Base-by-base conservation (phyloP, 2,888 invertebrate genomes). In the Hemaris fuciformis region DNA sequence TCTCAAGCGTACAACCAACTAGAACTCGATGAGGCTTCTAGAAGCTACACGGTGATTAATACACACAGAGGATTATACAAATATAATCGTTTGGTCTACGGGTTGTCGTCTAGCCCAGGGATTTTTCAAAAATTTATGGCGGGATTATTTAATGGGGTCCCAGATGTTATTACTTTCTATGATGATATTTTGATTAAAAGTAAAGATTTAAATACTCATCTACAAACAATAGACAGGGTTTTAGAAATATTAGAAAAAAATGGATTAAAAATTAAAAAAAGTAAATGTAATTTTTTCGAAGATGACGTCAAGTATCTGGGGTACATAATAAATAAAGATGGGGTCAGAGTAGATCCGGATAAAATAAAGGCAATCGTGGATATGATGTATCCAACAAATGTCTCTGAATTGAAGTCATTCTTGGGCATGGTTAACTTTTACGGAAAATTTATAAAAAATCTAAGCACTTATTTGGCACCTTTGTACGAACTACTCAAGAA, bases 161-260 rank as follows among this genome's bases (percentile, higher is more conserved):
- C 64, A 3, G 10, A 62, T 20, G 62, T 64, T 1, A 8, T 23
- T 15, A 53, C 27, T 8, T 64, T 62, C 34, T 8, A 60, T 6
- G 60, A 62, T 43, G 64, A 62, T 13, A 38, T 64, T 0, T 58
- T 60, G 7, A 60, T 59, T 1, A 58, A 53, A 6, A 60, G 60
- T 0, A 34, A 45, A 22, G 48, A 3, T 15, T n/a, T 25, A 18
- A 20, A n/a, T 15, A 59, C 62, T n/a, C 59, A 64, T 41, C 43
- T 58, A 18, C 1, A 56, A 15, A 43, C 45, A 0, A n/a, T 62
- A 0, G 38, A 56, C 13, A 1, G 2, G 2, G 64, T 64, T 2
- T 57, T 64, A 8, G 1, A 43, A 0, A 45, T 25, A 8, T 59
- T 61, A 25, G 0, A 20, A 0, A 34, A 59, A 2, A 57, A 42